phyloP scores from a whole-genome alignment of 2,797 vertebrate species.

The Propithecus deckenii region DNA sequence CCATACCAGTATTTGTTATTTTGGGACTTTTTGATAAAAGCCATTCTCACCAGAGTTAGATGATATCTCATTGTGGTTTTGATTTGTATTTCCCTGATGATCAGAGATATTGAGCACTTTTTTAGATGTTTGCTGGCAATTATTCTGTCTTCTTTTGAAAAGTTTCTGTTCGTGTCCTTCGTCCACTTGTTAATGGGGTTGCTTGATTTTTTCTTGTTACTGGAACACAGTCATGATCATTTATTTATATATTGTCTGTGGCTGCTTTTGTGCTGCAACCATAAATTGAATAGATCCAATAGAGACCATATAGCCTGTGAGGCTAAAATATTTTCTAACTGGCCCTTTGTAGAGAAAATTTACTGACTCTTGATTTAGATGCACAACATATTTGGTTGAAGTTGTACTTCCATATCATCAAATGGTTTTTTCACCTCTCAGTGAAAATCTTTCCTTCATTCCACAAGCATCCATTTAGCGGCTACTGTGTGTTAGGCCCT shows the following conservation, averaged over 20 bases:
- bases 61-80: no score
- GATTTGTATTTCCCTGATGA: no score
- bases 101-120: no score
- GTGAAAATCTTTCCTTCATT: not conserved
- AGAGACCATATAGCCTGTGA: not conserved
- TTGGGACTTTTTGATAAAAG: no score
- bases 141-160: no score
- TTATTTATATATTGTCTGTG: not conserved
- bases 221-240: not conserved
- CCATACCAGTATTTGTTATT: no score
- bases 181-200: no score
- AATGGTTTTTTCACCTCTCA: not conserved
- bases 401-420: not conserved
- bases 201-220: not conserved
- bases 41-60: no score
- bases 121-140: no score
- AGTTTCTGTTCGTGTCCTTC: no score
- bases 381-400: not conserved
- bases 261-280: not conserved
- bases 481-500: not conserved
- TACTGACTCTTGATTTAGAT: not conserved
- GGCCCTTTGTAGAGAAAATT: not conserved
- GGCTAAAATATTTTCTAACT: not conserved
- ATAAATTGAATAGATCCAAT: not conserved
- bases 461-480: not conserved